phyloP scores from a whole-genome alignment of 2,888 invertebrate species.

The Acrocyrtus sp. region DNA sequence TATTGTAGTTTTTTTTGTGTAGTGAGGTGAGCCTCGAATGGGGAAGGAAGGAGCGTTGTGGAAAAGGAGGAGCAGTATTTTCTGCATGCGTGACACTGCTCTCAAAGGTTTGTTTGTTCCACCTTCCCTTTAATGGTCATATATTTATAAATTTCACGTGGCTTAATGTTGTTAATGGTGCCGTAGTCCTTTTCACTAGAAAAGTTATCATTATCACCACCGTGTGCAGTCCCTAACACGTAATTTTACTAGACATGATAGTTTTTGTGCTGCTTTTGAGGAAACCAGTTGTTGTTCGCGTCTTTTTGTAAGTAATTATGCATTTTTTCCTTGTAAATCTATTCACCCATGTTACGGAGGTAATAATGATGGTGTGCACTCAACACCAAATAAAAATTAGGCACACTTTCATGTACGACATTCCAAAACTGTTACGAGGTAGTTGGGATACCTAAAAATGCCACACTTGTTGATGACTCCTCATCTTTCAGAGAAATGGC shows the following conservation, averaged over 20 bases:
- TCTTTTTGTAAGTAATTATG: conserved; percentile 28
- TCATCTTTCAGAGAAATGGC: too few species aligned
- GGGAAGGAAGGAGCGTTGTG: too few species aligned
- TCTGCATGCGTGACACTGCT: conserved; percentile 40
- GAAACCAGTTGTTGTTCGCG: conserved; percentile 27
- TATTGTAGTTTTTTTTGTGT: too few species aligned
- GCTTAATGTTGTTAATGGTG: conserved; percentile 44
- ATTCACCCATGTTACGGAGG: too few species aligned
- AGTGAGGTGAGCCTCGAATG: too few species aligned
- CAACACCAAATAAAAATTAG: conserved; percentile 52
- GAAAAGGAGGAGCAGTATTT: conserved; percentile 18
- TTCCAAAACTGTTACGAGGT: too few species aligned
- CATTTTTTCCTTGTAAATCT: conserved; percentile 1
- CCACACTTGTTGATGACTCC: too few species aligned
- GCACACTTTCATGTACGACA: conserved; percentile 27
- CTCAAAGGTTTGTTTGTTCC: conserved; percentile 46
- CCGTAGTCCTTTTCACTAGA: conserved; percentile 44
- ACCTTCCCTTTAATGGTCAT: conserved; percentile 48
- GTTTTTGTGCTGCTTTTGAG: conserved; percentile 2
- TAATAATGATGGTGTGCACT: conserved; percentile 32
- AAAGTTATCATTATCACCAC: conserved; percentile 37
- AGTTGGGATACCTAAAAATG: too few species aligned
- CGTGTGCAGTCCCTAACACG: conserved; percentile 39
- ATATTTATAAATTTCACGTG: conserved; percentile 54
- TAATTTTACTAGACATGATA: conserved; percentile 42